Evolutionary conservation across 2,888 invertebrate species (phyloP).

Genomic region (Crioceris asparagi): DNA sequence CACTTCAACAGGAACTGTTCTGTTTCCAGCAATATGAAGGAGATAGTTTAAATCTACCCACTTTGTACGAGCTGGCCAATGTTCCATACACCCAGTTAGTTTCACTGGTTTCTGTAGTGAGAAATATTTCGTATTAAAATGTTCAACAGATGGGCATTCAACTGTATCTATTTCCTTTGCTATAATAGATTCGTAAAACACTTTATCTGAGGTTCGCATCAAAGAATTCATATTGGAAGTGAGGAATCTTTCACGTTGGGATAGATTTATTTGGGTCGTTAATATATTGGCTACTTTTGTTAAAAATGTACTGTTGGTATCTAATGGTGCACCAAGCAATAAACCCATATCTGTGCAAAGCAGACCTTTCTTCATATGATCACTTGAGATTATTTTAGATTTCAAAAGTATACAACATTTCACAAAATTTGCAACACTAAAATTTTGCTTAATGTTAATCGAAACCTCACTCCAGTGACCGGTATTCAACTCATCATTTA

Average conservation of each 20-base stretch:
- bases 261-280: conserved; percentile 17
- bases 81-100: conserved; percentile 61
- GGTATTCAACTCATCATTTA: conserved; percentile 55
- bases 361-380: conserved; percentile 36
- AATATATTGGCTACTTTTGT: conserved; percentile 37
- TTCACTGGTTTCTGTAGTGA: conserved; percentile 52
- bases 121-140: conserved; percentile 50
- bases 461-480: conserved; percentile 84
- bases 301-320: conserved; percentile 34
- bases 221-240: background rate
- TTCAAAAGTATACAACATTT: conserved; percentile 41
- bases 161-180: conserved; percentile 32
- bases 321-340: conserved; percentile 53
- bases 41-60: conserved; percentile 73
- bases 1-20: conserved; percentile 91
- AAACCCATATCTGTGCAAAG: conserved; percentile 57
- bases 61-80: conserved; percentile 78
- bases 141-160: conserved; percentile 55
- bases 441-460: conserved; percentile 49
- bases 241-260: background rate
- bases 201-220: background rate
- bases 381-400: conserved; percentile 8
- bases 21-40: conserved; percentile 62
- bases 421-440: conserved; percentile 50
- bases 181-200: background rate